These are phyloP conservation scores for Belonocnema kinseyi DNA, from an alignment of 1,140 invertebrate species.

Conservation along the genomic window DNA sequence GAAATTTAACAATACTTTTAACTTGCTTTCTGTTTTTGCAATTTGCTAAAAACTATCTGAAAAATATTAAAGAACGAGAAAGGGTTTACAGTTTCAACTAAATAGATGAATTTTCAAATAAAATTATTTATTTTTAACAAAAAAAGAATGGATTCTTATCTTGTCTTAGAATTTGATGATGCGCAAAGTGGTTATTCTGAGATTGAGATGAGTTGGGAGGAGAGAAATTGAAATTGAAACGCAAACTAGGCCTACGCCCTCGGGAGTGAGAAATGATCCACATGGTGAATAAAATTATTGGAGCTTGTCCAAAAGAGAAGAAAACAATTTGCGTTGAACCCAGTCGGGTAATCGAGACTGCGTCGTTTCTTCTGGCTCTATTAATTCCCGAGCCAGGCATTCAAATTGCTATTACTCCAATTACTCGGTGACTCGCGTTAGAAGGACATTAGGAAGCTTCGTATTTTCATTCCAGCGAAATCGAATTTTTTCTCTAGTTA, in stretches of 20 bases:
- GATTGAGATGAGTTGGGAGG: not conserved
- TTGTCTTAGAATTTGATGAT: not conserved
- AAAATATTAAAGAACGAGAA: no score
- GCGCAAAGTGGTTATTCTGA: not conserved
- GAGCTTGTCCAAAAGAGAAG: conserved; percentile 64
- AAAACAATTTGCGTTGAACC: conserved; percentile 14
- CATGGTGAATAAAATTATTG: conserved; percentile 59
- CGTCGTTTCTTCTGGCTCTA: conserved; percentile 59
- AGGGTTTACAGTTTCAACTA: no score
- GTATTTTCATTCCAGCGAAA: not conserved
- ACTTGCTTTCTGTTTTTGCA: no score
- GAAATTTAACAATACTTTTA: no score
- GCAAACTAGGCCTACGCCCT: conserved; percentile 12
- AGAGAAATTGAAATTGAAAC: conserved; percentile 33
- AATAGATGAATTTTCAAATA: no score
- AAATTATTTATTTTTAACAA: no score
- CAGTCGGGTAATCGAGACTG: conserved; percentile 32
- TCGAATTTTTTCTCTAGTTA: not conserved
- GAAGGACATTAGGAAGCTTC: not conserved
- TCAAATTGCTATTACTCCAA: conserved; percentile 39
- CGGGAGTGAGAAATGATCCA: conserved; percentile 46
- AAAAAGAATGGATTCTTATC: not conserved
- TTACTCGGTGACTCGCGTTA: conserved; percentile 35
- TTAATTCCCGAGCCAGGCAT: conserved; percentile 51
- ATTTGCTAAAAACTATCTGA: no score